Evolutionary conservation across 2,113 vertebrate genomes (phyloP), one percentile per base, ranked within the genome.

Genomic region (Eretmochelys imbricata): DNA sequence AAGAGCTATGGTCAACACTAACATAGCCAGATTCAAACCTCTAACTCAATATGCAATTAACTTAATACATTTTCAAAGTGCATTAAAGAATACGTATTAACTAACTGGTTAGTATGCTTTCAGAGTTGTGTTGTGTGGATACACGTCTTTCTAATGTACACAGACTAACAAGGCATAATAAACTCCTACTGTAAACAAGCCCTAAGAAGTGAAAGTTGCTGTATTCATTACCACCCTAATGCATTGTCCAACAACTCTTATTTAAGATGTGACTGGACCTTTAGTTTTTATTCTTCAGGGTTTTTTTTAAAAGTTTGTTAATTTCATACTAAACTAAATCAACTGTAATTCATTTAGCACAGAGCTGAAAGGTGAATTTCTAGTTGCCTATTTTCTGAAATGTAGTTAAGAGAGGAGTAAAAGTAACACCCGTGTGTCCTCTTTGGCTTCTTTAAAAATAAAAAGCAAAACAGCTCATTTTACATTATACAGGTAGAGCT

Each of bases 231-330:
- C 49, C 31, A 91, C 35, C 11, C 53, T 81, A 84, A 78, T 7
- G 19, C 0, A 0, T 6, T 55, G 7, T 51, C 42, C 22, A 72
- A 38, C 8, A 50, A n/a, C 19, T 13, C 50, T 25, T 54, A 22
- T 12, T 12, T 5, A 10, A 85, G 16, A n/a, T 13, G 35, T 3
- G n/a, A 78, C 35, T 7, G 22, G 2, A 53, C 7, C n/a, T 11
- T 29, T n/a, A 25, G 54, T 4, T 11, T 14, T 65, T 13, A 14
- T 81, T 16, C 2, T 8, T 10, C 29, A 4, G 22, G 20, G 2
- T 10, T 22, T 22, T n/a, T 65, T 59, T 7, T 42, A 46, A 20
- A 20, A 22, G 48, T 12, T 27, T 12, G 5, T 3, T 38, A 59
- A 75, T 78, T 19, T 3, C 80, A n/a, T 54, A 3, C 65, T 27